Conservation (phyloP, 2,797 vertebrate genomes). For the Sebastes cheni region DNA sequence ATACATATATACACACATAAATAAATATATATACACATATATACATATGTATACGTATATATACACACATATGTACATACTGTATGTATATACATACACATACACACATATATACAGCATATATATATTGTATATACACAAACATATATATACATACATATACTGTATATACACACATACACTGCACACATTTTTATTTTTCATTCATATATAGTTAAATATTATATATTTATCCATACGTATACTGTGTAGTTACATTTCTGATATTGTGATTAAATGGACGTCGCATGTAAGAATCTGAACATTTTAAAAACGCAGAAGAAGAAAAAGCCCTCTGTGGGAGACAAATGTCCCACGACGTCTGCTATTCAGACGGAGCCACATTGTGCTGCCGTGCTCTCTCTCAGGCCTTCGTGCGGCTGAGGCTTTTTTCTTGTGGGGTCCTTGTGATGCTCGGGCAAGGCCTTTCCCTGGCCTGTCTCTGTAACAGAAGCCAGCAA, state of each 20-base stretch:
- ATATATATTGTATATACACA: too few species aligned
- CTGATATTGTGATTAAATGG: not conserved
- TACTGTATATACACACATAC: not conserved
- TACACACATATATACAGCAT: too few species aligned
- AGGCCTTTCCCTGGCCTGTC: constrained; percentile 56
- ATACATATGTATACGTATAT: too few species aligned
- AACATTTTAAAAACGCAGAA: constrained; percentile 1
- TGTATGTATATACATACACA: too few species aligned
- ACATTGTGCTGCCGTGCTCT: constrained; percentile 51
- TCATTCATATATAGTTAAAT: not conserved
- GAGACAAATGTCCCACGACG: constrained; percentile 55
- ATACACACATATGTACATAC: not conserved
- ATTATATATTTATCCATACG: not conserved
- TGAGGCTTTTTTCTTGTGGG: constrained; percentile 45
- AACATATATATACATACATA: not conserved
- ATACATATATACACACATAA: too few species aligned
- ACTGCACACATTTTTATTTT: not conserved
- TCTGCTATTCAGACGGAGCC: constrained; percentile 55
- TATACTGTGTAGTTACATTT: not conserved
- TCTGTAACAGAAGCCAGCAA: constrained; percentile 63
- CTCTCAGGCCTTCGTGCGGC: constrained; percentile 47
- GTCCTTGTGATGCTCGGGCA: constrained; percentile 58
- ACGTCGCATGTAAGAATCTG: not conserved
- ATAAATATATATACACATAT: not conserved
- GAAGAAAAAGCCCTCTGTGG: constrained; percentile 31